Percentiles rank a stretch among this genome's conserved stretches.
Conservation (phyloP, 2,113 vertebrate genomes). For the Abramis brama region DNA sequence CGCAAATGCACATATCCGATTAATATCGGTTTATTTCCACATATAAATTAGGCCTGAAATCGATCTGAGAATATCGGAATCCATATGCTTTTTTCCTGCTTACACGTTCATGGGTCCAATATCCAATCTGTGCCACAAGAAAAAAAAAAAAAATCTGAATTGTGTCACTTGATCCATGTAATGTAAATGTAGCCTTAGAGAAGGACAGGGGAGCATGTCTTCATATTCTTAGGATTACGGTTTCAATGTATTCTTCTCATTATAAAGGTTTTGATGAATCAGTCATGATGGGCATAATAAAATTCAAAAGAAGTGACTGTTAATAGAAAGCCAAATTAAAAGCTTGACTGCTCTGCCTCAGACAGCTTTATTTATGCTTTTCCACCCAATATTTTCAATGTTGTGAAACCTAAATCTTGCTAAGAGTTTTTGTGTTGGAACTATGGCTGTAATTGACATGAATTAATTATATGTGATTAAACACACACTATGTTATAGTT, state of each 20-base stretch:
- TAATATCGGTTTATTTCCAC: too few species aligned
- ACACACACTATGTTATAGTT: not conserved
- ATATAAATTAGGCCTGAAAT: too few species aligned
- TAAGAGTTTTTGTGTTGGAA: not conserved
- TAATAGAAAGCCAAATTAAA: constrained; percentile 18
- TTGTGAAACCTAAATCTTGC: not conserved
- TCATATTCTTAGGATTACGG: constrained; percentile 43
- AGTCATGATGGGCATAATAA: constrained; percentile 30
- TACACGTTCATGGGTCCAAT: too few species aligned
- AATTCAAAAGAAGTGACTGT: constrained; percentile 26
- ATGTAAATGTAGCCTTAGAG: not conserved
- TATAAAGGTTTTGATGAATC: constrained; percentile 38
- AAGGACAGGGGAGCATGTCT: constrained; percentile 42
- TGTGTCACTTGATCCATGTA: too few species aligned
- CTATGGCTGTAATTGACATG: not conserved
- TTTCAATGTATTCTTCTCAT: constrained; percentile 18
- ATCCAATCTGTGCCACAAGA: too few species aligned
- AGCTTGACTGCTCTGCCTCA: not conserved
- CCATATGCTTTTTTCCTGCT: too few species aligned
- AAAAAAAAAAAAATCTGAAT: too few species aligned
- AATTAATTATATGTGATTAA: not conserved
- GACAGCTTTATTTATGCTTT: not conserved
- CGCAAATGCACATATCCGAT: too few species aligned
- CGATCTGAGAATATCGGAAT: too few species aligned
- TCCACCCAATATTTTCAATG: not conserved